Evolutionary conservation across 2,888 invertebrate genomes (phyloP).

Genomic region (Julus scanicus): DNA sequence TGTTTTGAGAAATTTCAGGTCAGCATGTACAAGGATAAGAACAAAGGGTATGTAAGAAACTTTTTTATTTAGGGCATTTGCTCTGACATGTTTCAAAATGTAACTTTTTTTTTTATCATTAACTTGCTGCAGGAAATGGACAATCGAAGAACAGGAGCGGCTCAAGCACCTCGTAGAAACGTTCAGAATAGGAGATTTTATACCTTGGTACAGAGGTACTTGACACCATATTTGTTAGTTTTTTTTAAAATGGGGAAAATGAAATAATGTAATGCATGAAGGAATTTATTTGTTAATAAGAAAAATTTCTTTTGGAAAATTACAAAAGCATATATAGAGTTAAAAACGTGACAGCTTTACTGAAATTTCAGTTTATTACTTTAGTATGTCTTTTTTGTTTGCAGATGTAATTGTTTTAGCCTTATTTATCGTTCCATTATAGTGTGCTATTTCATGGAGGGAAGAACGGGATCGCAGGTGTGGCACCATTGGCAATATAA

Average conservation of each 20-base stretch:
- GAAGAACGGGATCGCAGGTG: slow-evolving; percentile 75
- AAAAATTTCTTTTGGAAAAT: too few relatives aligned
- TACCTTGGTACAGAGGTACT: slow-evolving; percentile 76
- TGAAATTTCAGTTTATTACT: too few relatives aligned
- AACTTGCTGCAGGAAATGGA: slow-evolving; percentile 71
- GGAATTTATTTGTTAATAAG: background rate
- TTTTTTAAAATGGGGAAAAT: background rate
- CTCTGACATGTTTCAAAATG: background rate
- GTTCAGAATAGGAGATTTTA: slow-evolving; percentile 74
- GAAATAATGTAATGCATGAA: background rate
- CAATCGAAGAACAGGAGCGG: slow-evolving; percentile 75
- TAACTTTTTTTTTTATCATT: background rate
- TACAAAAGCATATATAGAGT: too few relatives aligned
- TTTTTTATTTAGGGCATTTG: background rate
- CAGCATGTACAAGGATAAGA: background rate
- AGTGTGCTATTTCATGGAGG: slow-evolving; percentile 74
- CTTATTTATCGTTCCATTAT: background rate
- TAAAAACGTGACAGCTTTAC: too few relatives aligned
- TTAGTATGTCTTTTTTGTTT: too few relatives aligned
- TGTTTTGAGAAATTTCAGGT: slow-evolving; percentile 50
- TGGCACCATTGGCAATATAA: slow-evolving; percentile 72
- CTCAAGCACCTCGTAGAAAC: slow-evolving; percentile 74
- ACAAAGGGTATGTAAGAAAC: slow-evolving; percentile 3
- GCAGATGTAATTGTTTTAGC: background rate
- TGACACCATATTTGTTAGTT: background rate